phyloP scores from a whole-genome alignment of 1,140 invertebrate genomes.

The Conus ventricosus region DNA sequence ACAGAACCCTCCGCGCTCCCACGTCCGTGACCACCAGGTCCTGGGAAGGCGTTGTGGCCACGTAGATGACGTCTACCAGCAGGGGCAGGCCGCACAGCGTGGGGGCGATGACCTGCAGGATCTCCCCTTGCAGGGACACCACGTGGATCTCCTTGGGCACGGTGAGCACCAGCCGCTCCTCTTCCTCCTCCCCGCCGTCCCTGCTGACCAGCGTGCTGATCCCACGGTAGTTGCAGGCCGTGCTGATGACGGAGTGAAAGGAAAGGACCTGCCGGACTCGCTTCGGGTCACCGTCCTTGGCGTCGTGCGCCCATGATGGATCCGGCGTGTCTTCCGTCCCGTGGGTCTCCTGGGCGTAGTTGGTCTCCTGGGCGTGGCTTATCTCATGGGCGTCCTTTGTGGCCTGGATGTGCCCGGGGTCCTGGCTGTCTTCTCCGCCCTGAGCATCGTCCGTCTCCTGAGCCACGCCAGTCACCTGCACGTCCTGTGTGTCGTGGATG shows the following conservation, averaged over 20 bases:
- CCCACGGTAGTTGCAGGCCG: not conserved
- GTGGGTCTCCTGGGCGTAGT: not conserved
- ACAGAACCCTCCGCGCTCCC: conserved; percentile 6
- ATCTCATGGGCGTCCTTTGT: not conserved
- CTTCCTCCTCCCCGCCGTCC: not conserved
- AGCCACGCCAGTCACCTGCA: too few relatives aligned
- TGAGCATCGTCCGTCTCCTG: too few relatives aligned
- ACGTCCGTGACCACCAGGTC: conserved; percentile 30
- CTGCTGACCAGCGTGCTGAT: not conserved
- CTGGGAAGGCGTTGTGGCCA: not conserved
- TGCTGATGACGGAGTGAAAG: conserved; percentile 3
- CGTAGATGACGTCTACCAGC: conserved; percentile 27
- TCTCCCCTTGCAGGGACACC: conserved; percentile 3
- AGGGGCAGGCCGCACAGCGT: conserved; percentile 20
- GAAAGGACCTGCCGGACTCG: not conserved
- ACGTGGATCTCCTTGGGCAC: conserved; percentile 28
- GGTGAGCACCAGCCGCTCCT: conserved; percentile 20
- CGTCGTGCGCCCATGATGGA: not conserved
- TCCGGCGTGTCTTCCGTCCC: not conserved
- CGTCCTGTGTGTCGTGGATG: too few relatives aligned
- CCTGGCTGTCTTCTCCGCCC: too few relatives aligned
- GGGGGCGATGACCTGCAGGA: conserved; percentile 25
- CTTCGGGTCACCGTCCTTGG: not conserved
- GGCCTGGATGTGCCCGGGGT: too few relatives aligned
- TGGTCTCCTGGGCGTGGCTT: not conserved